These are phyloP conservation scores for Protonibea diacanthus DNA, from an alignment of 2,797 vertebrate genomes.

Conservation along the genomic window DNA sequence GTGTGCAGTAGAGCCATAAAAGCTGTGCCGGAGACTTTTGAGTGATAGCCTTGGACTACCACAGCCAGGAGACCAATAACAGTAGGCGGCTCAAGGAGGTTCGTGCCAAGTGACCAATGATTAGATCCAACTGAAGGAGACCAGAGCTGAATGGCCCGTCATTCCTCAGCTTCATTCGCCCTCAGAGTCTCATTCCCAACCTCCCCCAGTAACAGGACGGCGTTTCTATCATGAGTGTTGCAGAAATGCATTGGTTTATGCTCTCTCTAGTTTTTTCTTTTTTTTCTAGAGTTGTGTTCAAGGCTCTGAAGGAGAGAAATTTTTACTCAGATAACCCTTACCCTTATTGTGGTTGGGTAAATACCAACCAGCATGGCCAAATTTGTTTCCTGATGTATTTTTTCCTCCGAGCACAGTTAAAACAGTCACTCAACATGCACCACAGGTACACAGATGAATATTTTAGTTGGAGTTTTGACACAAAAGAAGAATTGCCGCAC, in stretches of 20 bases:
- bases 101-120: constrained; percentile 77
- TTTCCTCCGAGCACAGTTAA: constrained; percentile 32
- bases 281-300: constrained; percentile 12
- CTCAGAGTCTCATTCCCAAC: constrained; percentile 60
- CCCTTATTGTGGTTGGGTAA: not conserved
- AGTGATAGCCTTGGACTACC: constrained; percentile 64
- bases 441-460: constrained; percentile 29
- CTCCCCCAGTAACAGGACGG: constrained; percentile 44
- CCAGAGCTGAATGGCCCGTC: constrained; percentile 52
- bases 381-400: constrained; percentile 27
- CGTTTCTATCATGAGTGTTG: constrained; percentile 46
- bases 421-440: constrained; percentile 24
- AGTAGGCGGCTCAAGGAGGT: constrained; percentile 65
- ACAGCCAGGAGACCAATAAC: constrained; percentile 74
- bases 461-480: constrained; percentile 27
- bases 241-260: constrained; percentile 51
- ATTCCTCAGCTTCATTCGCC: constrained; percentile 66
- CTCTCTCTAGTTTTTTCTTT: not conserved
- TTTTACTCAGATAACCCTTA: constrained; percentile 21
- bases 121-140: constrained; percentile 73
- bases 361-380: constrained; percentile 25
- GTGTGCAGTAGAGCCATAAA: constrained; percentile 57
- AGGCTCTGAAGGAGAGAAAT: constrained; percentile 1
- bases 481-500: not conserved
- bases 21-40: constrained; percentile 67